phyloP scores from a whole-genome alignment of 2,113 vertebrate genomes.

The Nyctibius bracteatus region DNA sequence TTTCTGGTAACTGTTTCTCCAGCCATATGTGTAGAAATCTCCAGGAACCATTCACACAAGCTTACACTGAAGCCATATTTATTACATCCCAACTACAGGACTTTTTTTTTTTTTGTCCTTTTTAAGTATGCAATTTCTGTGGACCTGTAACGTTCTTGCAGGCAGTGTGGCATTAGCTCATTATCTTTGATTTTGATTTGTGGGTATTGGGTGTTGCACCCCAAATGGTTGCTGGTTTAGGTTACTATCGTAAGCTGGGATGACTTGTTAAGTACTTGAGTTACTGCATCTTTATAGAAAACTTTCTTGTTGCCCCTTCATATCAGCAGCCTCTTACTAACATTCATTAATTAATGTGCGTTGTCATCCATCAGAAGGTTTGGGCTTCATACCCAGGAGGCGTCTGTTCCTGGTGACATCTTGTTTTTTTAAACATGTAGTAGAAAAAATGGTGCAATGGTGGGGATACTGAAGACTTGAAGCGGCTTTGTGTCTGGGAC shows the following conservation, averaged over 20 bases:
- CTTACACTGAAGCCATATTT: not conserved
- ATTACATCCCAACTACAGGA: not conserved
- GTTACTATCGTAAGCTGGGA: not conserved
- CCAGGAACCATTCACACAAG: not conserved
- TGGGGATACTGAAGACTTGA: not conserved
- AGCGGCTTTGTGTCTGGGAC: not conserved
- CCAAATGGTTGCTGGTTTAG: not conserved
- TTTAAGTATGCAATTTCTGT: not conserved
- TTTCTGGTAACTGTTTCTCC: not conserved
- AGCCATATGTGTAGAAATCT: not conserved
- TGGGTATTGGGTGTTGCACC: not conserved
- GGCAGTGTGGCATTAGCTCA: accelerated
- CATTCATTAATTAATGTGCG: accelerated
- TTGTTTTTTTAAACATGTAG: not conserved
- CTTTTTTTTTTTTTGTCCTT: too few species aligned
- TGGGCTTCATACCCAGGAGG: not conserved
- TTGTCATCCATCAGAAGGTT: not conserved
- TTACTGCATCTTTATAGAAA: not conserved
- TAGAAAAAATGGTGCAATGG: not conserved
- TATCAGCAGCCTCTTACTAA: not conserved
- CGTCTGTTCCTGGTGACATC: not conserved
- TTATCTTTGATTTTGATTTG: not conserved
- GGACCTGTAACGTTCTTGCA: not conserved
- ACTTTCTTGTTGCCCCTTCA: not conserved
- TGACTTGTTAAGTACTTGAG: not conserved